Evolutionary conservation across 2,888 invertebrate species (phyloP).

Genomic region (Trachelus stipa): DNA sequence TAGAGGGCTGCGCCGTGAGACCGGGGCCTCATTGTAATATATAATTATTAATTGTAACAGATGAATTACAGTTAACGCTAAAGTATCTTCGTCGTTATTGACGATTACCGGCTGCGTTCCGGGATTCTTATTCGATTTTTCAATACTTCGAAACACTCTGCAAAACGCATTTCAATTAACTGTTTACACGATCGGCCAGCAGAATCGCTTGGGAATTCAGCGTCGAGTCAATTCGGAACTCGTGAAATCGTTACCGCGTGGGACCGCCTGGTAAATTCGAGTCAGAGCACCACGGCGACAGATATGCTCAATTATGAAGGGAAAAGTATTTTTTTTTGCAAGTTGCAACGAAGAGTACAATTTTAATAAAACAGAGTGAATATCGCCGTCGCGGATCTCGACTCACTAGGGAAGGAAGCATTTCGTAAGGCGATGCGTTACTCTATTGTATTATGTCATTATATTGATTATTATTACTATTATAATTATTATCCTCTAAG

Average conservation of each 20-base stretch:
- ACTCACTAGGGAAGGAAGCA: neutral
- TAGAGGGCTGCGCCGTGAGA: slow-evolving; percentile 27
- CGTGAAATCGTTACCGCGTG: neutral
- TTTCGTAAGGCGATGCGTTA: neutral
- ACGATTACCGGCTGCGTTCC: neutral
- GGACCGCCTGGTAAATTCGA: neutral
- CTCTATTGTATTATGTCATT: neutral
- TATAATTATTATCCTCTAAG: neutral
- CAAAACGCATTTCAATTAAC: neutral
- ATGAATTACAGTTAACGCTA: neutral
- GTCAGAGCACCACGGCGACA: neutral
- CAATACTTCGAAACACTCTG: neutral
- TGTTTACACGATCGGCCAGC: neutral
- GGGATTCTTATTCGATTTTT: neutral
- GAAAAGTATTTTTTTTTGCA: neutral
- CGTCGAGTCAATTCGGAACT: neutral
- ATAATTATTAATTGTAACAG: slow-evolving; percentile 20
- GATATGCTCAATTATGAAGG: neutral
- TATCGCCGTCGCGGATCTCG: neutral
- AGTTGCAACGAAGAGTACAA: neutral
- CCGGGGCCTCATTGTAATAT: slow-evolving; percentile 43
- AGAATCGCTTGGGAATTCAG: neutral
- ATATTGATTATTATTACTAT: neutral
- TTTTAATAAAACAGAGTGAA: neutral
- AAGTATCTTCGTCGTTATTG: slow-evolving; percentile 4